These are phyloP conservation scores for Drymonia ruficornis DNA, from an alignment of 2,888 invertebrate species.

Conservation along the genomic window DNA sequence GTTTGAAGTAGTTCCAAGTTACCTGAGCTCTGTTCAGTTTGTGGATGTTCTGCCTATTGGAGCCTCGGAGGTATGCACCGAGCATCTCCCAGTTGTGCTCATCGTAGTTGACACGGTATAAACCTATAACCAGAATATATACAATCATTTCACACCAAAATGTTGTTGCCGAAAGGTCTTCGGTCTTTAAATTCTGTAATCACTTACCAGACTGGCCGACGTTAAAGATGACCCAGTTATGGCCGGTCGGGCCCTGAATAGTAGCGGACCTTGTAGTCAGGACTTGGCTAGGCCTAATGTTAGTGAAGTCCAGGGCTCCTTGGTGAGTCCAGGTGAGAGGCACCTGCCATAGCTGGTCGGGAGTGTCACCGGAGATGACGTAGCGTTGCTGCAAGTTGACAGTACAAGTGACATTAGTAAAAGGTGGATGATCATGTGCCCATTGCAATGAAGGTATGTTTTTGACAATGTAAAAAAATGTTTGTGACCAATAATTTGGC, in stretches of 20 bases:
- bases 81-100: slow-evolving; percentile 82
- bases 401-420: background rate
- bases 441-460: background rate
- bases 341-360: slow-evolving; percentile 62
- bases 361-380: slow-evolving; percentile 50
- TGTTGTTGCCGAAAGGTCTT: no score
- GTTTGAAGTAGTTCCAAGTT: slow-evolving; percentile 9
- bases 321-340: slow-evolving; percentile 74
- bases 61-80: slow-evolving; percentile 71
- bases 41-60: slow-evolving; percentile 78
- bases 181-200: no score
- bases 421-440: no score
- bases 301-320: slow-evolving; percentile 62
- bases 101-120: slow-evolving; percentile 89
- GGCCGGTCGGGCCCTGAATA: slow-evolving; percentile 49
- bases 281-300: slow-evolving; percentile 62
- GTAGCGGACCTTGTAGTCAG: slow-evolving; percentile 40
- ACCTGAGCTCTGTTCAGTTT: slow-evolving; percentile 91
- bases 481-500: no score
- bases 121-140: slow-evolving; percentile 59
- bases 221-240: slow-evolving; percentile 86
- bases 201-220: slow-evolving; percentile 67
- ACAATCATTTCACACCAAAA: no score
- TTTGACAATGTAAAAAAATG: no score
- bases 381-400: slow-evolving; percentile 60